Evolutionary conservation across 2,797 vertebrate species (phyloP), one percentile per base, ranked within the genome.

Genomic region (Bucorvus abyssinicus): DNA sequence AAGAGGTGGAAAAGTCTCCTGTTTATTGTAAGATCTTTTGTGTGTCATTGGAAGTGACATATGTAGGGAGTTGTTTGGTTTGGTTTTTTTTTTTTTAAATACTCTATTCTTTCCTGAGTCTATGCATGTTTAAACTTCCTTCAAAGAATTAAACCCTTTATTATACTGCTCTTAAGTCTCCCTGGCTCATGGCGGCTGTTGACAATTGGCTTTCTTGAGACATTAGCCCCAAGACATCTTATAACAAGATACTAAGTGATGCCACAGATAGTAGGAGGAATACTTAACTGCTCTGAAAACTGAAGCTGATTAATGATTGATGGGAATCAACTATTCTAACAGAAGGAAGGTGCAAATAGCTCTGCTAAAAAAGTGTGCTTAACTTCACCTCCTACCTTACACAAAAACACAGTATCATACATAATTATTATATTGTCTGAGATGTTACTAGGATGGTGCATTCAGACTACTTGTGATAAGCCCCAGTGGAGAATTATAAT

Each of bases 81-180:
- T 15, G 3, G 4, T 8, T n/a, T 69, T 17, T 17, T 18, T 23
- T 64, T 40, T 84, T 49, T 73, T 14, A 87, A 94, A 81, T 61
- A 68, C 20, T 60, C 34, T 50, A 45, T 78, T 95, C 36, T 95
- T 94, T 92, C 52, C 53, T 84, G 68, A 89, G 45, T 90, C 52
- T 88, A 38, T 92, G n/a, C 20, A 57, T 69, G 19, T 84, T 90
- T 94, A 87, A 85, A 70, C 34, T 86, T 84, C 42, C 79, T 91
- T 87, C 45, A 90, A 53, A 79, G 27, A 84, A 89, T 45, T 14
- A 90, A 95, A 55, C 24, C 2, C 7, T 91, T 93, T 90, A 67
- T 81, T 96, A 92, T 83, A 87, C 14, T 80, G 14, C 36, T 75
- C 29, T 79, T 65, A 59, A 36, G 32, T 68, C 81, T 87, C 74